phyloP scores from a whole-genome alignment of 37 sponge, comb jelly and placozoan genomes.

The Haliclona indistincta region DNA sequence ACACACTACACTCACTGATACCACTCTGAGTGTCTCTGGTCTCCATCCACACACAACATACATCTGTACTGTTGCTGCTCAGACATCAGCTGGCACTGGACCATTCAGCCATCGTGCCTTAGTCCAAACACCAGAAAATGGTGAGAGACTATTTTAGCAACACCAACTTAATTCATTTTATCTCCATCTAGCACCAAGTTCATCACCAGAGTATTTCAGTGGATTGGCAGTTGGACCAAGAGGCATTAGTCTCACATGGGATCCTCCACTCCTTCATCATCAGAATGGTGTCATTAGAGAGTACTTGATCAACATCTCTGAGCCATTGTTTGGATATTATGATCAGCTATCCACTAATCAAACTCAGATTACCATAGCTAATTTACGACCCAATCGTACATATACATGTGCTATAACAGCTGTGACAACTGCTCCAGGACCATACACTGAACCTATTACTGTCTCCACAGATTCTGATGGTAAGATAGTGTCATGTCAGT shows the following conservation, averaged over 20 bases:
- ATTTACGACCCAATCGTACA: not conserved
- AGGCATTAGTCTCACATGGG: constrained; percentile 10
- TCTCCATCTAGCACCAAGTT: constrained; percentile 23
- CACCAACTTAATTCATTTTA: not conserved
- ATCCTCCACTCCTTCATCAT: constrained; percentile 4
- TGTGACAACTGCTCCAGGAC: not conserved
- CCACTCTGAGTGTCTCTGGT: not conserved
- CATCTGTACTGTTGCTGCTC: not conserved
- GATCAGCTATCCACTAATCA: not conserved
- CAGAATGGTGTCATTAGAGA: constrained; percentile 26
- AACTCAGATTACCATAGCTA: no score
- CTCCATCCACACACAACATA: constrained; percentile 1
- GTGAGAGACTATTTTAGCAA: not conserved
- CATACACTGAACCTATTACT: not conserved
- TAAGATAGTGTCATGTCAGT: no score
- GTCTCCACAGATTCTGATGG: no score
- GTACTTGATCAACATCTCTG: constrained; percentile 11
- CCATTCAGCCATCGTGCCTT: not conserved
- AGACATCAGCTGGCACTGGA: constrained; percentile 7
- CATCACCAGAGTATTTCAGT: not conserved
- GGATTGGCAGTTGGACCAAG: not conserved
- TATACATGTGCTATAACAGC: not conserved
- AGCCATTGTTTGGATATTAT: not conserved
- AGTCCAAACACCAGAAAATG: not conserved
- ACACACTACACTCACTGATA: not conserved